These are phyloP conservation scores for Catocala nupta DNA, from an alignment of 2,888 invertebrate genomes.

Conservation along the genomic window DNA sequence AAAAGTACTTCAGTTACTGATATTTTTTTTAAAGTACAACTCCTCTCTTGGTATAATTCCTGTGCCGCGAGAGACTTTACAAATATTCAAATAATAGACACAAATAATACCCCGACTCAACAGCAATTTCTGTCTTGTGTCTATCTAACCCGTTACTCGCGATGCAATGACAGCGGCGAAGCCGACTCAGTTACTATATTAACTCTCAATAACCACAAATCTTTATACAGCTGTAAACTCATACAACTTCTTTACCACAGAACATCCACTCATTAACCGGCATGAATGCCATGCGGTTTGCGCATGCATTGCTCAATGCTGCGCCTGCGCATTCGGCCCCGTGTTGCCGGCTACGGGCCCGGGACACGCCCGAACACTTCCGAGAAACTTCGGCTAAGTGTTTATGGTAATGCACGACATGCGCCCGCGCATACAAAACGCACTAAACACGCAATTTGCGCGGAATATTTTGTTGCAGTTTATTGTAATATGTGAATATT, in stretches of 20 bases:
- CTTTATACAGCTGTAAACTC: neutral
- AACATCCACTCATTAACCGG: neutral
- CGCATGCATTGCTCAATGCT: neutral
- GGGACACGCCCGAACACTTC: slow-evolving; percentile 24
- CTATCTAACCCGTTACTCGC: too few relatives aligned
- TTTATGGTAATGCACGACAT: slow-evolving; percentile 45
- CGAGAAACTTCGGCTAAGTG: slow-evolving; percentile 43
- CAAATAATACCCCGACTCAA: too few relatives aligned
- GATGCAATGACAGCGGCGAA: too few relatives aligned
- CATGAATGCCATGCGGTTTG: slow-evolving; percentile 1
- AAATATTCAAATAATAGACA: too few relatives aligned
- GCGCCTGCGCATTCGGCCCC: slow-evolving; percentile 2
- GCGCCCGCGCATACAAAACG: slow-evolving; percentile 47
- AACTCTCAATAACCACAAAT: neutral
- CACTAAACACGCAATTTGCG: slow-evolving; percentile 36
- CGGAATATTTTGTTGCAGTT: slow-evolving; percentile 33
- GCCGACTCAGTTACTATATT: neutral
- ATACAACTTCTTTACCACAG: neutral
- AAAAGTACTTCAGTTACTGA: too few relatives aligned
- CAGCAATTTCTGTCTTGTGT: too few relatives aligned
- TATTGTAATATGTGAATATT: slow-evolving; percentile 31
- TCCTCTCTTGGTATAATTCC: too few relatives aligned
- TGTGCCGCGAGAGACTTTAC: too few relatives aligned
- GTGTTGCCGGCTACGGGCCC: neutral
- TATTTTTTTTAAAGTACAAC: too few relatives aligned